Base-by-base conservation (phyloP, 2,888 invertebrate genomes). In the Himalopsyche tibetana region DNA sequence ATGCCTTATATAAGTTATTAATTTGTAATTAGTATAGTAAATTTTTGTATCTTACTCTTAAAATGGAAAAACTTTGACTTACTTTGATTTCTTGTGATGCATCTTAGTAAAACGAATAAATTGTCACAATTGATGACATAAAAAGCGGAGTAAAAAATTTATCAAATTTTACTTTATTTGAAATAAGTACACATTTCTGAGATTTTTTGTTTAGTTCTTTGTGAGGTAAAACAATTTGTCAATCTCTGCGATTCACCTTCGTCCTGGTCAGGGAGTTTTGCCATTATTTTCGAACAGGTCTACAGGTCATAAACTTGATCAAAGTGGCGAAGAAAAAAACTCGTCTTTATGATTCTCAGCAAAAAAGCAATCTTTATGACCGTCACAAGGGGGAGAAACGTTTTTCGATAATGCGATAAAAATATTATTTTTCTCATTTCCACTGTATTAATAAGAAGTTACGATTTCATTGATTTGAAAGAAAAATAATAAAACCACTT, bases 301-400 rank as follows among this genome's bases (percentile, higher is more conserved):
- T 63, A 19, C 63, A 63, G 63, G 63, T 63, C 63, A 63, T 63
- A 63, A 63, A 63, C 63, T 63, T 63, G 63, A 63, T 63, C 63
- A 19, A 63, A 63, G 63, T 19, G 63, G 63, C 19, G 63, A 63
- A 63, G 51, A 51, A 51, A 51, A 45, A 51, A 51, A 51, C 51
- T 51, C 51, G 15, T 51, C 51, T 51, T 51, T 51, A 63, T 63
- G 63, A 63, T 63, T 63, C 63, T 63, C 63, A 63, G 63, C 28
- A 63, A 63, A 63, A 63, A 63, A 63, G 28, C 63, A n/a, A 63
- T 63, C 63, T 63, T 63, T 63, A 63, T 63, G 63, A 63, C 63
- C 63, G 19, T 63, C 63, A 63, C 19, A 63, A 63, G 63, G 63
- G 28, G 63, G 63, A n/a, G 63, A 63, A 63, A 63, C 19, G 63